Conservation (phyloP, 2,797 vertebrate species). For the Catamblyrhynchus diadema region DNA sequence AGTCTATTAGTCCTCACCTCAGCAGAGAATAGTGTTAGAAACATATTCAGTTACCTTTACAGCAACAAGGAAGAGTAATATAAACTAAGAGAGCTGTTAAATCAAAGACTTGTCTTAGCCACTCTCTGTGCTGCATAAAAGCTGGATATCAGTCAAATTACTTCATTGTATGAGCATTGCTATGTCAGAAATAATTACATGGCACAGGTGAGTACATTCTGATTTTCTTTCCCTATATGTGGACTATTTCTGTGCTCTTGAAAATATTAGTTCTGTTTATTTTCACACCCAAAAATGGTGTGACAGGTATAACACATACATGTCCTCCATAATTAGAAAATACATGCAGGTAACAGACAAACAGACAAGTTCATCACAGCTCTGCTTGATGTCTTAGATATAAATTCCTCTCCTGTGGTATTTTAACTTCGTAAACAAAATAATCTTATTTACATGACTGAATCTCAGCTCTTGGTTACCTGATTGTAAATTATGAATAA, state of each 20-base stretch:
- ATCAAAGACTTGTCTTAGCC: neutral
- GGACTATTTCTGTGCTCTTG: neutral
- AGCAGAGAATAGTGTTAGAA: neutral
- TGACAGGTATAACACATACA: neutral
- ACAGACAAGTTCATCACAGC: neutral
- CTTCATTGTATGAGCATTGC: accelerated
- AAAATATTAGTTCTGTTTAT: neutral
- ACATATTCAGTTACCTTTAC: neutral
- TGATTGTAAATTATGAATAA: neutral
- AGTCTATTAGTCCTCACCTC: neutral
- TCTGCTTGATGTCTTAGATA: neutral
- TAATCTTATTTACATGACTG: neutral
- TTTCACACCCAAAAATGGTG: neutral
- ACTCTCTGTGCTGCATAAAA: neutral
- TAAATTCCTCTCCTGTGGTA: neutral
- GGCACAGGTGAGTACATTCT: neutral
- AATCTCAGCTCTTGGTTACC: neutral
- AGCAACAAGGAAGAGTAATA: neutral
- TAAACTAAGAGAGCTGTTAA: neutral
- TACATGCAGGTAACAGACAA: neutral
- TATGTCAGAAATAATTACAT: neutral
- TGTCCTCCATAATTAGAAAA: neutral
- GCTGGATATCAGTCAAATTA: neutral
- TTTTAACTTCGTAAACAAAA: neutral
- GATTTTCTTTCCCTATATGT: neutral